Percentiles rank a stretch among this genome's conserved stretches.
Evolutionary conservation across 1,140 invertebrate genomes (phyloP).

Genomic region (Megathymus violae): DNA sequence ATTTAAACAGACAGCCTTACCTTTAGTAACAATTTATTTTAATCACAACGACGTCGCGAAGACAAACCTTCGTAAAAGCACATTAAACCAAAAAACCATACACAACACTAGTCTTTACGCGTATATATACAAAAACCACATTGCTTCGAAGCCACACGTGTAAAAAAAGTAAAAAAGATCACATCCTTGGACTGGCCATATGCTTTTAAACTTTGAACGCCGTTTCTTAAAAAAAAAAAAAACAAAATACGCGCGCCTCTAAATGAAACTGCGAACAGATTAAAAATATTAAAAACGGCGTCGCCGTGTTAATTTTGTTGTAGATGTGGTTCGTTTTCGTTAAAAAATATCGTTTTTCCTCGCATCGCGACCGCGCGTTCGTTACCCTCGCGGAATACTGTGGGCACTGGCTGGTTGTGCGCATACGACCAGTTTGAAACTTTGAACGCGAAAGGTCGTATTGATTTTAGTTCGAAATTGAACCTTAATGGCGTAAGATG

Average conservation of each 20-base stretch:
- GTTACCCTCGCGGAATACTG: slow-evolving; percentile 56
- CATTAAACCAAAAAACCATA: slow-evolving; percentile 51
- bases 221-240: too few relatives aligned
- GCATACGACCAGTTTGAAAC: slow-evolving; percentile 49
- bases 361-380: slow-evolving; percentile 73
- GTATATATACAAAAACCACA: slow-evolving; percentile 64
- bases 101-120: slow-evolving; percentile 62
- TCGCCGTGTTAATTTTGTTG: slow-evolving; percentile 35
- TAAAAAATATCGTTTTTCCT: slow-evolving; percentile 61
- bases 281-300: slow-evolving; percentile 25
- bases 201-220: slow-evolving; percentile 44
- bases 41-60: slow-evolving; percentile 45
- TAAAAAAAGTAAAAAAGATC: slow-evolving; percentile 54
- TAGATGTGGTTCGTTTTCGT: slow-evolving; percentile 61
- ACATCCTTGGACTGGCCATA: slow-evolving; percentile 68
- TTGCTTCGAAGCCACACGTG: slow-evolving; percentile 53
- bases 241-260: slow-evolving; percentile 27
- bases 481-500: slow-evolving; percentile 46
- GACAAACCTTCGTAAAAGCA: slow-evolving; percentile 41
- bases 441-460: slow-evolving; percentile 56
- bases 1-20: slow-evolving; percentile 49
- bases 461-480: slow-evolving; percentile 47
- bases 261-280: slow-evolving; percentile 6
- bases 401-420: slow-evolving; percentile 37
- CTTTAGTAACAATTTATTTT: slow-evolving; percentile 59